A percentile compares a stretch with the other conserved stretches of the same genome.
These are phyloP conservation scores for Cerceris ruficornis DNA, from an alignment of 2,888 invertebrate genomes.

Conservation along the genomic window DNA sequence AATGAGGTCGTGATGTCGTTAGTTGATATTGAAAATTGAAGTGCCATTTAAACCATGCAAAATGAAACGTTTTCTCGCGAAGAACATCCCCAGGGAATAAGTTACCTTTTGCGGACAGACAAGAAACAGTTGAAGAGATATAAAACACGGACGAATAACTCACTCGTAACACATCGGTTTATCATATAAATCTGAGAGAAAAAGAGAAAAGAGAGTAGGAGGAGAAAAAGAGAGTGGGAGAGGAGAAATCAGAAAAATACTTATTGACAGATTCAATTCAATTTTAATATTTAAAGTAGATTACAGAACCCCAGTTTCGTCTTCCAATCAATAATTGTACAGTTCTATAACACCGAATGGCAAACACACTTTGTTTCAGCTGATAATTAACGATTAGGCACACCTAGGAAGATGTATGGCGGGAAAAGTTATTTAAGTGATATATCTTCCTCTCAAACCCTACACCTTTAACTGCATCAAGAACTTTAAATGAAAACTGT, in stretches of 20 bases:
- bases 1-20: constrained; percentile 49
- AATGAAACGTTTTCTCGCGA: constrained; percentile 17
- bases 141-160: background rate
- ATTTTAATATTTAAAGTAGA: background rate
- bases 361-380: background rate
- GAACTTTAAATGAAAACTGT: background rate
- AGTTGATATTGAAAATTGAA: constrained; percentile 27
- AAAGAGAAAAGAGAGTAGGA: background rate
- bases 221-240: too few relatives aligned
- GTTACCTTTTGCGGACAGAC: background rate
- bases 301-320: background rate
- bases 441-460: too few relatives aligned
- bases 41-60: constrained; percentile 39
- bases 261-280: background rate
- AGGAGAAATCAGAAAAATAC: background rate
- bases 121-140: background rate
- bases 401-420: background rate
- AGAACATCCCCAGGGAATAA: background rate
- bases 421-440: too few relatives aligned
- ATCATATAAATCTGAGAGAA: background rate
- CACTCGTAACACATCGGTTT: background rate
- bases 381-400: background rate
- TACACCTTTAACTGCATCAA: too few relatives aligned
- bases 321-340: background rate
- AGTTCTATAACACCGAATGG: background rate